Evolutionary conservation across 2,797 vertebrate species (phyloP), one percentile per base, ranked within the genome.

Genomic region (Adrianichthys oophorus): DNA sequence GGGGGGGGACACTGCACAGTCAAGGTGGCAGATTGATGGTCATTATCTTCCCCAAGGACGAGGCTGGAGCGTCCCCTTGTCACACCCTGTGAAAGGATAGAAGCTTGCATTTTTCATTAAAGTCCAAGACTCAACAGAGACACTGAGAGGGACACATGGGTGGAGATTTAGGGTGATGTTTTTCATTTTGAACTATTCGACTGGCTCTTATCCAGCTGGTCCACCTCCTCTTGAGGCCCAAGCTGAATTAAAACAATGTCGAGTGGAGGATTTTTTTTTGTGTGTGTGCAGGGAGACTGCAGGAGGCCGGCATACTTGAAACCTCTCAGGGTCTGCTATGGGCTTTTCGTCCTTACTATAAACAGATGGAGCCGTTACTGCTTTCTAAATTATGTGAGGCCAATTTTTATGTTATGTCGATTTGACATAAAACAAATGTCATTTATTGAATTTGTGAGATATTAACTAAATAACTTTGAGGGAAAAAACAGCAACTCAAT

Each of bases 271-370:
- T 74, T 80, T 64, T 32, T 64, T 52, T n/a, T n/a, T n/a, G n/a
- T 71, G 43, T 82, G 76, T 82, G 84, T 83, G 66, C 77, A 65
- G 71, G 65, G 77, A 80, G 79, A 72, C 82, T 79, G 78, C 80
- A 48, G 83, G 85, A 85, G 85, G 84, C 77, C 76, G 13, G 70
- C 77, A 87, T 88, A 81, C 74, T 85, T 85, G 62, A 84, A 78
- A 79, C 78, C 78, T 82, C 82, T 80, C 68, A 71, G 79, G 79
- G 76, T 85, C 68, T 70, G 72, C 57, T 15, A 56, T 84, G 80
- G 81, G 74, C 84, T 80, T 85, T 68, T 66, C 48, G 73, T 78
- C 82, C 72, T 85, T 77, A 56, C 74, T 74, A 59, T 66, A 80
- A 83, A 79, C 77, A 87, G 68, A 87, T 77, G 84, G 69, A 76